These are phyloP conservation scores for Sepioteuthis lessoniana DNA, from an alignment of 2,888 invertebrate genomes.

Conservation along the genomic window DNA sequence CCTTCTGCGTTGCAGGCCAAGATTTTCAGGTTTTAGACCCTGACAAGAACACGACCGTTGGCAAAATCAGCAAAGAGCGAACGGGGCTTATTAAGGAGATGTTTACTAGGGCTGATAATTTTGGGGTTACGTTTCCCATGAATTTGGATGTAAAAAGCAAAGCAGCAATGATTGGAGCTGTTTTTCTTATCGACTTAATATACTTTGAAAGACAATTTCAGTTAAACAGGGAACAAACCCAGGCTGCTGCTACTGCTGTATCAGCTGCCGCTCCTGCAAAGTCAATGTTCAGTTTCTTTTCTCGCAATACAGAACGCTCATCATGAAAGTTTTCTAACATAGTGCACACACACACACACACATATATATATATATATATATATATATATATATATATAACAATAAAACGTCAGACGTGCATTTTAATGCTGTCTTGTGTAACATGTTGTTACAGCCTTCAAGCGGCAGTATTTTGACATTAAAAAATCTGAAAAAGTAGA, in stretches of 20 bases:
- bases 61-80: slow-evolving; percentile 70
- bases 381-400: no score
- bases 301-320: neutral
- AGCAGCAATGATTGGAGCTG: slow-evolving; percentile 67
- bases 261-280: neutral
- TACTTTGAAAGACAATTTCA: slow-evolving; percentile 12
- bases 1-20: slow-evolving; percentile 70
- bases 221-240: neutral
- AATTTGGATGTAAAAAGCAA: slow-evolving; percentile 69
- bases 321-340: neutral
- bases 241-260: neutral
- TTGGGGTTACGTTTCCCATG: slow-evolving; percentile 69
- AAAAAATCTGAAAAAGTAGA: no score
- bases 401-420: no score
- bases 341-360: no score
- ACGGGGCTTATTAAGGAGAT: slow-evolving; percentile 64
- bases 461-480: no score
- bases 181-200: slow-evolving; percentile 64
- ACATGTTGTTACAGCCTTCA: no score
- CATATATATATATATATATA: no score
- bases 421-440: no score
- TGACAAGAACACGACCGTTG: slow-evolving; percentile 59
- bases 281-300: neutral
- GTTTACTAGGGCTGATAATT: slow-evolving; percentile 70
- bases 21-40: slow-evolving; percentile 63